phyloP scores from a whole-genome alignment of 2,888 invertebrate species.

The Chironomus riparius region DNA sequence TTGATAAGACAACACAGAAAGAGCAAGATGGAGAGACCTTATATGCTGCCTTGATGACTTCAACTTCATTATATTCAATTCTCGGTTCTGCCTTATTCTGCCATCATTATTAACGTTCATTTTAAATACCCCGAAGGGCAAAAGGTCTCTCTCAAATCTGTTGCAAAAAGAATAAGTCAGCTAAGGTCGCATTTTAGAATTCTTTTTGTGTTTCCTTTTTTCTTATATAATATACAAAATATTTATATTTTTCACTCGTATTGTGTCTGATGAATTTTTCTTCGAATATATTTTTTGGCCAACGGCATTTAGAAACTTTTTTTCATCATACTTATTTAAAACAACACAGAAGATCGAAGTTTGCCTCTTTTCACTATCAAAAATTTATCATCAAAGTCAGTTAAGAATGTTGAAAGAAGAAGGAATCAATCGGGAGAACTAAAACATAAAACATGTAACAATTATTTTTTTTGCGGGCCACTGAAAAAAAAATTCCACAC shows the following conservation, averaged over 20 bases:
- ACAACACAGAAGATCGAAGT: too few species aligned
- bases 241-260: too few species aligned
- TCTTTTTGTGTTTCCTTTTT: too few species aligned
- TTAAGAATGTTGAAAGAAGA: not conserved
- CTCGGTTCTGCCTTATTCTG: not conserved
- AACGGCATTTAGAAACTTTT: too few species aligned
- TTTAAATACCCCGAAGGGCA: conserved; percentile 5
- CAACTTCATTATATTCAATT: not conserved
- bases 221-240: too few species aligned
- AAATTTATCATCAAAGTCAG: too few species aligned
- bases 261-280: too few species aligned
- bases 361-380: too few species aligned
- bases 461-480: conserved; percentile 8
- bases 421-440: not conserved
- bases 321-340: too few species aligned
- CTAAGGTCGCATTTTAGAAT: not conserved
- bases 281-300: too few species aligned
- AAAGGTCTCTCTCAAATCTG: not conserved
- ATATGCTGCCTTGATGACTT: too few species aligned
- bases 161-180: not conserved
- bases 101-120: not conserved
- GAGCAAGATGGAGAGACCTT: too few species aligned
- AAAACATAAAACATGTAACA: not conserved
- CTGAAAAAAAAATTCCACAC: not conserved
- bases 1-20: not conserved